Percentiles rank a stretch among this genome's conserved stretches.
These are phyloP conservation scores for Dasypus novemcinctus DNA, from an alignment of 2,113 vertebrate species.

Conservation along the genomic window DNA sequence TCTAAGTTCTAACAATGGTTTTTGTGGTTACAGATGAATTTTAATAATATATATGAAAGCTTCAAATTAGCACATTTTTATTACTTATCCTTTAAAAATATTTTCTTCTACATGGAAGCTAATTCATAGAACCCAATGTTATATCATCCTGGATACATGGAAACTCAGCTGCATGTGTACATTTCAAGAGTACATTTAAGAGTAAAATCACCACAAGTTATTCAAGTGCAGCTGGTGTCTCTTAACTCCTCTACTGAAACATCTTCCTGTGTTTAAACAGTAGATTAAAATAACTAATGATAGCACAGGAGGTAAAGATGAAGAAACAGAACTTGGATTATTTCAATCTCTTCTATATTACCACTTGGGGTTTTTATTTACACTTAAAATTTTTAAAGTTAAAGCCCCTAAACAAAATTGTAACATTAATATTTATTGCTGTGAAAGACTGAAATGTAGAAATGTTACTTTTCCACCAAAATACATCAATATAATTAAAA, in stretches of 20 bases:
- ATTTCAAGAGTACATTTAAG: background rate
- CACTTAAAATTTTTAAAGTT: background rate
- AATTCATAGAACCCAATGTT: slow-evolving; percentile 7
- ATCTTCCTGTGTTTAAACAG: background rate
- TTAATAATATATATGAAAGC: background rate
- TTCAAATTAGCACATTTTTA: background rate
- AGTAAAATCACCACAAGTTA: background rate
- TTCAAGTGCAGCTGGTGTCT: background rate
- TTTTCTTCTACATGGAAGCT: background rate
- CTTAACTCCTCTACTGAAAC: background rate
- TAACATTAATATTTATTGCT: background rate
- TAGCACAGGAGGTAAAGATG: background rate
- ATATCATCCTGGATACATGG: background rate
- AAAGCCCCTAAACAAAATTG: background rate
- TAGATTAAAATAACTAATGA: background rate
- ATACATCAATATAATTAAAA: background rate
- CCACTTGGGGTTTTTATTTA: background rate
- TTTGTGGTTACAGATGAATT: background rate
- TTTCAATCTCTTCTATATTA: background rate
- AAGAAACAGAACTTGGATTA: background rate
- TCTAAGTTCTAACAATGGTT: background rate
- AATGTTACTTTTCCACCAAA: background rate
- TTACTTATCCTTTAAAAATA: background rate
- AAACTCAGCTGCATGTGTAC: background rate
- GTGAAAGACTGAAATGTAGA: background rate